Conservation (phyloP, 2,797 vertebrate species). For the Helicolenus hilgendorfi region DNA sequence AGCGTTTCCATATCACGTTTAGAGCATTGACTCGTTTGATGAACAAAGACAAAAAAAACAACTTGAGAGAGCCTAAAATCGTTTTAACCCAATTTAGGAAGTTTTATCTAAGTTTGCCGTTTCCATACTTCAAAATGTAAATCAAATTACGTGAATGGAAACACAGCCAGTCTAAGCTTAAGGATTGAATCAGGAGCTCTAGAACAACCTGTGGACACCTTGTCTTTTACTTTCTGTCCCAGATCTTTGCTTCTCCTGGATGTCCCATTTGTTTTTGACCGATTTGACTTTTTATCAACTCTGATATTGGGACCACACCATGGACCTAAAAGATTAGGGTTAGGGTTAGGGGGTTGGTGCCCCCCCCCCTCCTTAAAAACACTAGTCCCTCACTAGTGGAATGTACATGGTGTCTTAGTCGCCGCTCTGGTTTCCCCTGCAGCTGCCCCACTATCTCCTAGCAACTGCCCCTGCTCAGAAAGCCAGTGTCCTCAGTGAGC, state of each 20-base stretch:
- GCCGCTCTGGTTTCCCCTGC: not conserved
- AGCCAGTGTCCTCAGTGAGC: constrained; percentile 13
- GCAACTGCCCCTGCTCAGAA: constrained; percentile 55
- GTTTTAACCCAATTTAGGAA: too few species aligned
- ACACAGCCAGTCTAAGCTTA: too few species aligned
- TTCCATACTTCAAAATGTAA: too few species aligned
- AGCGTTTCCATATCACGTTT: too few species aligned
- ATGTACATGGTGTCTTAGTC: constrained; percentile 45
- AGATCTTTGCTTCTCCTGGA: not conserved
- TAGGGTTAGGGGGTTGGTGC: not conserved
- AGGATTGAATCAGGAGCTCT: too few species aligned
- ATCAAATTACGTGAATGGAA: too few species aligned
- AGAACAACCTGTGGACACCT: too few species aligned
- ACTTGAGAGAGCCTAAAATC: too few species aligned
- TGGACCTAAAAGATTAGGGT: not conserved
- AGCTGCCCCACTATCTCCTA: constrained; percentile 61
- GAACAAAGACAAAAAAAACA: too few species aligned
- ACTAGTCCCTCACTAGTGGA: not conserved
- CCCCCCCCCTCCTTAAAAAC: constrained; percentile 8
- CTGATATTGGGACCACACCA: not conserved
- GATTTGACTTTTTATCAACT: not conserved
- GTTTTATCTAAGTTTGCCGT: too few species aligned
- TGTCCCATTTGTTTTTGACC: too few species aligned
- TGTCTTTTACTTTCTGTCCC: not conserved
- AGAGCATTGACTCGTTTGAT: too few species aligned